A percentile compares a stretch with the other conserved stretches of the same genome.
These are phyloP conservation scores for Pediacus dermestoides DNA, from an alignment of 2,888 invertebrate species.

Conservation along the genomic window DNA sequence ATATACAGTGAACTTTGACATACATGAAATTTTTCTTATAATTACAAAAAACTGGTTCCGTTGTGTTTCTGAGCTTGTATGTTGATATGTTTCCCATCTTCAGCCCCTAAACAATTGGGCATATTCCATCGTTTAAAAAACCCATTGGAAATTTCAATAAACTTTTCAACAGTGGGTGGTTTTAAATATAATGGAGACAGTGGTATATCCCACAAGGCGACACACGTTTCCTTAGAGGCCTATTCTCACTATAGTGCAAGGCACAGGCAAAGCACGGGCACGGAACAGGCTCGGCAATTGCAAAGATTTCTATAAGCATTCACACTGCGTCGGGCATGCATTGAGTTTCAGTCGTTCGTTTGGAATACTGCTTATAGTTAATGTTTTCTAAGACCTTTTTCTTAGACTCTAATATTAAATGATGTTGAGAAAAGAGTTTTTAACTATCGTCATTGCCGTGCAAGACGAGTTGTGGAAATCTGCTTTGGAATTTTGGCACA, in stretches of 20 bases:
- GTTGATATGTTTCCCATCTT: slow-evolving; percentile 36
- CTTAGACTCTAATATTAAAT: slow-evolving; percentile 12
- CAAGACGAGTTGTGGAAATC: slow-evolving; percentile 10
- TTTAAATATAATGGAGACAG: slow-evolving; percentile 13
- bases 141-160: slow-evolving; percentile 12
- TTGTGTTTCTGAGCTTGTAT: slow-evolving; percentile 29
- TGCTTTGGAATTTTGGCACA: slow-evolving; percentile 12
- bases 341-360: no score
- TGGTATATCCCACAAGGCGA: slow-evolving; percentile 31
- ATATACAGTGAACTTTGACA: no score
- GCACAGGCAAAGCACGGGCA: no score
- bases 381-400: slow-evolving; percentile 14
- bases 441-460: slow-evolving; percentile 16
- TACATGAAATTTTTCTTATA: slow-evolving; percentile 38
- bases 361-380: no score
- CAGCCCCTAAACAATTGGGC: slow-evolving; percentile 31
- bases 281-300: no score
- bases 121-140: slow-evolving; percentile 23
- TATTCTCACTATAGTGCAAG: no score
- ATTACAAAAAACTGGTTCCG: slow-evolving; percentile 34
- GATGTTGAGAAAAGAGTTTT: slow-evolving; percentile 16
- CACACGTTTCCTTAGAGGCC: slow-evolving; percentile 20
- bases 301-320: no score
- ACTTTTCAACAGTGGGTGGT: slow-evolving; percentile 10
- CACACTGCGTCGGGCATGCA: no score